phyloP scores from a whole-genome alignment of 2,797 vertebrate genomes.

The Tadarida brasiliensis region DNA sequence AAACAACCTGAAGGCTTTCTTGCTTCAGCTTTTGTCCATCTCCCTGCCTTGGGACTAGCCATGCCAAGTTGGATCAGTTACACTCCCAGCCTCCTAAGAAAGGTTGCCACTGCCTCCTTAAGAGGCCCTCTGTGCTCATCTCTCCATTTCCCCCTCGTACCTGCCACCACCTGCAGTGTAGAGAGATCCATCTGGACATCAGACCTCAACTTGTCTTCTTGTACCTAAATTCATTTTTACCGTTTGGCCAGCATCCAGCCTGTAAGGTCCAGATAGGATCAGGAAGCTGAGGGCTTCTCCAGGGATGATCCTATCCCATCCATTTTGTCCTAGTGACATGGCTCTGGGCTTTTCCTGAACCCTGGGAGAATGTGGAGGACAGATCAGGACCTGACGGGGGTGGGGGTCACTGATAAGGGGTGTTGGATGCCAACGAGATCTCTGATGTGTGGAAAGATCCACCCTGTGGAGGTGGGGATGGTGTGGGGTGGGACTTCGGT shows the following conservation, averaged over 20 bases:
- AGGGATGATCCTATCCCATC: background rate
- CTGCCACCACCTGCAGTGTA: background rate
- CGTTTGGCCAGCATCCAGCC: background rate
- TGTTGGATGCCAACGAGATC: background rate
- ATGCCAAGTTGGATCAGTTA: background rate
- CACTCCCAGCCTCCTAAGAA: background rate
- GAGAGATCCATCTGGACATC: background rate
- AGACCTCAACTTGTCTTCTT: background rate
- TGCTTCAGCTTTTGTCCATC: conserved; percentile 9
- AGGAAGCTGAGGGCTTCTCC: conserved; percentile 23
- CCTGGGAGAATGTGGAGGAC: background rate
- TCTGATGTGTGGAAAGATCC: background rate
- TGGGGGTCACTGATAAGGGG: background rate
- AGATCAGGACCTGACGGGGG: background rate
- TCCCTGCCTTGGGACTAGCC: background rate
- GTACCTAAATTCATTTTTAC: background rate
- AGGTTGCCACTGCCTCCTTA: background rate
- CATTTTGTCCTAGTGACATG: background rate
- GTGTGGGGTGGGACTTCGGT: background rate
- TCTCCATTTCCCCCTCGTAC: background rate
- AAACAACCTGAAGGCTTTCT: background rate
- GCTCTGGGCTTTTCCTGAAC: background rate
- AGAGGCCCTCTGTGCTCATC: background rate
- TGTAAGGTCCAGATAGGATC: background rate
- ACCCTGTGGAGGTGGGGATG: background rate